Percentiles rank a stretch among this genome's conserved stretches.
Conservation (phyloP, 2,888 invertebrate genomes). For the Caenorhabditis zanzibari region DNA sequence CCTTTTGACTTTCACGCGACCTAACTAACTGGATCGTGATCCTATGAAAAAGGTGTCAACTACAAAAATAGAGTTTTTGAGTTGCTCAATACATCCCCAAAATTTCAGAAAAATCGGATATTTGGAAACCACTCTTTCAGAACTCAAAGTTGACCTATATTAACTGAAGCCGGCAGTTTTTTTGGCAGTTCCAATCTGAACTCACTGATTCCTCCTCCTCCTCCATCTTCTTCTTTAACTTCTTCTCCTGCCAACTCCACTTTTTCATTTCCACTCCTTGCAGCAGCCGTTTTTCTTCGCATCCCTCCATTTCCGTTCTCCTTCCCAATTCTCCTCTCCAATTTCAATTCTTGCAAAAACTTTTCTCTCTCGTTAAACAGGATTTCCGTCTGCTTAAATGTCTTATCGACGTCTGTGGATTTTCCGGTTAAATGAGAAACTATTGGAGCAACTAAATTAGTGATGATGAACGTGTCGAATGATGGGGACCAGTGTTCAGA, state of each 20-base stretch:
- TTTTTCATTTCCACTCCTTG: not conserved
- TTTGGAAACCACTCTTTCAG: no score
- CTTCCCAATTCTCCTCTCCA: slow-evolving; percentile 14
- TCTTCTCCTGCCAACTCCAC: not conserved
- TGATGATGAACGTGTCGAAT: slow-evolving; percentile 33
- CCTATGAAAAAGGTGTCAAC: no score
- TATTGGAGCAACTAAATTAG: slow-evolving; percentile 26
- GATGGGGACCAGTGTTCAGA: slow-evolving; percentile 30
- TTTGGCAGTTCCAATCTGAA: not conserved
- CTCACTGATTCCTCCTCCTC: slow-evolving; percentile 37
- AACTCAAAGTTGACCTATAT: no score
- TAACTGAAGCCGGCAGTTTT: no score
- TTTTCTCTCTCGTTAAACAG: slow-evolving; percentile 29
- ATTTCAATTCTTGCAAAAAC: slow-evolving; percentile 42
- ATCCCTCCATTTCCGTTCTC: not conserved
- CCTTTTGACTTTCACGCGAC: no score
- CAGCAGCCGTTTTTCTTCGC: not conserved
- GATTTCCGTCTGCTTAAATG: slow-evolving; percentile 2
- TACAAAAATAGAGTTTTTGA: no score
- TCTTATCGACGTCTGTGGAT: slow-evolving; percentile 17
- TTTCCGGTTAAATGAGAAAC: not conserved
- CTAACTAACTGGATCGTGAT: no score
- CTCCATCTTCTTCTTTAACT: slow-evolving; percentile 25
- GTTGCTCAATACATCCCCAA: no score
- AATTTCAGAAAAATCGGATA: no score